These are phyloP conservation scores for Alauda arvensis DNA, from an alignment of 2,797 vertebrate genomes.

Conservation along the genomic window DNA sequence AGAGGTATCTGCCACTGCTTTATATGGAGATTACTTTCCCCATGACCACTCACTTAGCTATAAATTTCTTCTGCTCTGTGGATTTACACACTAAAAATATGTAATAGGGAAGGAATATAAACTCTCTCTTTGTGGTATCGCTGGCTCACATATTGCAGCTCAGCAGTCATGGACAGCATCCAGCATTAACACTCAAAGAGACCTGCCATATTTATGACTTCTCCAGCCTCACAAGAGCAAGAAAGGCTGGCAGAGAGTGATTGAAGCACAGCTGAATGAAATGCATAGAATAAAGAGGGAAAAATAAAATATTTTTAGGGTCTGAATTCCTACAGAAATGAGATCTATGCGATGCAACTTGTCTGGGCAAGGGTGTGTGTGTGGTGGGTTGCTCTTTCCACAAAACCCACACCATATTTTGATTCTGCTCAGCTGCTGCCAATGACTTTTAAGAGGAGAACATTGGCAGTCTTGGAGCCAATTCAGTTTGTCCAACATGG, in stretches of 20 bases:
- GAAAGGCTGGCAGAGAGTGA: neutral
- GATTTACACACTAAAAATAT: conserved; percentile 37
- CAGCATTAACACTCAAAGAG: neutral
- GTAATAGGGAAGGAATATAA: conserved; percentile 14
- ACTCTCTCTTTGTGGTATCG: conserved; percentile 5
- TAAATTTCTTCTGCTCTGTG: conserved; percentile 31
- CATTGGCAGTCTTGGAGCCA: neutral
- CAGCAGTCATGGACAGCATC: conserved; percentile 31
- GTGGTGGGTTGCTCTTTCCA: neutral
- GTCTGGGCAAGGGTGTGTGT: neutral
- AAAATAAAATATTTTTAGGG: neutral
- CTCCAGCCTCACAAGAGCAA: neutral
- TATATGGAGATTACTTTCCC: conserved; percentile 34
- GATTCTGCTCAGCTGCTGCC: neutral
- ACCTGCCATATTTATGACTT: conserved; percentile 33
- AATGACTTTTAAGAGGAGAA: neutral
- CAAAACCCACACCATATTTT: neutral
- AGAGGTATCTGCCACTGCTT: neutral
- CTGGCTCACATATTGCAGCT: conserved; percentile 31
- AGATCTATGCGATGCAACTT: neutral
- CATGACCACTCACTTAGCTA: neutral
- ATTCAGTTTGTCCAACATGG: neutral
- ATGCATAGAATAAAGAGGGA: neutral
- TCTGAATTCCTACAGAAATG: neutral
- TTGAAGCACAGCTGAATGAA: neutral